Evolutionary conservation across 2,888 invertebrate genomes (phyloP).

Genomic region (Dysmachus trigonus): DNA sequence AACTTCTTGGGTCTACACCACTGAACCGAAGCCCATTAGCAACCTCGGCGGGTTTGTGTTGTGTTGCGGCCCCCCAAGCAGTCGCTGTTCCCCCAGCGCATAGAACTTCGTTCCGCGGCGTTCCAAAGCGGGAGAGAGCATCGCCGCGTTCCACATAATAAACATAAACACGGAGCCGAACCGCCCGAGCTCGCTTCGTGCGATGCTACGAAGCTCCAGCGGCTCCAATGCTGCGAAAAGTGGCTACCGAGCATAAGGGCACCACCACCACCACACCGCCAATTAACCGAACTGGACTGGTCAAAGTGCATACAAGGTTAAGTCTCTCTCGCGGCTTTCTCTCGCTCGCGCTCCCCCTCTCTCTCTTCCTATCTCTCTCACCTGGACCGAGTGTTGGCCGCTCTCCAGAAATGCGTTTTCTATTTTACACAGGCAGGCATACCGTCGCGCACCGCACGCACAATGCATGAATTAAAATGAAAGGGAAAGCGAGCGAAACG

Average conservation of each 20-base stretch:
- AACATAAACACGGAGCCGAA: not conserved
- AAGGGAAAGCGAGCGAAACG: constrained; percentile 28
- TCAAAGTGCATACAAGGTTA: constrained; percentile 16
- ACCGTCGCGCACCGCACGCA: not conserved
- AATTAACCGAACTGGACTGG: not conserved
- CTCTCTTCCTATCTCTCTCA: not conserved
- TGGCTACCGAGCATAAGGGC: not conserved
- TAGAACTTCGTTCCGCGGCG: not conserved
- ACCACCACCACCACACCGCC: not conserved
- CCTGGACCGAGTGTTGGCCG: not conserved
- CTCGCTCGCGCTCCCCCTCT: no score
- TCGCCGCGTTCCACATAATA: not conserved
- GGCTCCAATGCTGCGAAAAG: not conserved
- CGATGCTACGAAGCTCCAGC: not conserved
- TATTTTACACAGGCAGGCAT: not conserved
- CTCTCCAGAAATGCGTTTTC: not conserved
- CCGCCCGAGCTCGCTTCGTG: not conserved
- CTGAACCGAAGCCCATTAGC: not conserved
- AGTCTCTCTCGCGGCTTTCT: not conserved
- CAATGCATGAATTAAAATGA: constrained; percentile 13
- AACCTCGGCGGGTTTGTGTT: not conserved
- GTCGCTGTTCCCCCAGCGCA: not conserved
- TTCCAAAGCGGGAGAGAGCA: not conserved
- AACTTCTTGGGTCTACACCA: not conserved
- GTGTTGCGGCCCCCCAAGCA: not conserved